A percentile compares a stretch with the other conserved stretches of the same genome.
Conservation (phyloP, 2,113 vertebrate genomes). For the Oophaga pumilio region DNA sequence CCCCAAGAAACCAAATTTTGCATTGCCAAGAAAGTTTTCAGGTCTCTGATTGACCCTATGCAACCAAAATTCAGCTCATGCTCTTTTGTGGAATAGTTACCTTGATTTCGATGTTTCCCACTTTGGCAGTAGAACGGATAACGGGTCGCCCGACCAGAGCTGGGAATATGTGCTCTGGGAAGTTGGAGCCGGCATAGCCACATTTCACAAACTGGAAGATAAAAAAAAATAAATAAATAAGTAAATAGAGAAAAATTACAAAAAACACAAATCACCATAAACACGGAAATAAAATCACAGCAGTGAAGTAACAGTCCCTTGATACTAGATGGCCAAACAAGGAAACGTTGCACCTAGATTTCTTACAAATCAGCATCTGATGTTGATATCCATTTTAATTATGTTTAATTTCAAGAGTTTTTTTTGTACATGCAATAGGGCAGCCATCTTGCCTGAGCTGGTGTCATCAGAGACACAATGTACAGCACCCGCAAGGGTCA, state of each 20-base stretch:
- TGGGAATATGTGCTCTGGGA: conserved; percentile 98
- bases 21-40: too few species aligned
- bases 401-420: too few species aligned
- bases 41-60: not conserved
- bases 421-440: too few species aligned
- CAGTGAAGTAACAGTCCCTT: not conserved
- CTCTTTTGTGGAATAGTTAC: conserved; percentile 68
- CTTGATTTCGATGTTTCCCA: conserved; percentile 99
- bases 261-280: not conserved
- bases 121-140: conserved; percentile 98
- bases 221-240: not conserved
- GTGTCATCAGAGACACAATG: too few species aligned
- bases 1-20: too few species aligned
- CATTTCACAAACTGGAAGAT: conserved; percentile 94
- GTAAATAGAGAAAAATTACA: not conserved
- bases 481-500: too few species aligned
- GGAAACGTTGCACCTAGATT: too few species aligned
- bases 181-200: conserved; percentile 97
- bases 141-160: conserved; percentile 97
- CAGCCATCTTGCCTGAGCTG: too few species aligned
- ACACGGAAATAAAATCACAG: not conserved
- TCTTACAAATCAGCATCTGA: too few species aligned
- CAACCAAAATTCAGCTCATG: not conserved
- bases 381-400: too few species aligned
- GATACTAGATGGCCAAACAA: too few species aligned